Evolutionary conservation across 2,888 invertebrate genomes (phyloP).

Genomic region (Auanema sp.): DNA sequence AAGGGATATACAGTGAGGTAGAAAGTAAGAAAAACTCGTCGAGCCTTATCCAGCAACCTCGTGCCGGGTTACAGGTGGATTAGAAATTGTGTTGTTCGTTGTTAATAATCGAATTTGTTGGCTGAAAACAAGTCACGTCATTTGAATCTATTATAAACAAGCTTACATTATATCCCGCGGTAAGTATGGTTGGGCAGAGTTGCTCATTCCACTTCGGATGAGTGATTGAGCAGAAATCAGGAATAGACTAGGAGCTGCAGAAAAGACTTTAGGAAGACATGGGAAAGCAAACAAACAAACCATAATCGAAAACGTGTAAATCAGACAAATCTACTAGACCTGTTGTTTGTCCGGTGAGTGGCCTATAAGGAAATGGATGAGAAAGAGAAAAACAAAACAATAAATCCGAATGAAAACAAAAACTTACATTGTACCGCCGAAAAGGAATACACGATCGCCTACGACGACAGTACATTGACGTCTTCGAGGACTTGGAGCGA

Average conservation of each 20-base stretch:
- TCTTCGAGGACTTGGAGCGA: slow-evolving; percentile 66
- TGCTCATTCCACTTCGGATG: neutral
- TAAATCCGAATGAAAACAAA: slow-evolving; percentile 7
- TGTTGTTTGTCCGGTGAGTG: slow-evolving; percentile 6
- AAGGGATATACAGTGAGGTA: too few species aligned
- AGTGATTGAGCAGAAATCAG: neutral
- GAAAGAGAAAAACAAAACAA: neutral
- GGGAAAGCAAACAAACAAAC: slow-evolving; percentile 18
- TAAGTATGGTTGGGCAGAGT: neutral
- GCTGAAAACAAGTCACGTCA: too few species aligned
- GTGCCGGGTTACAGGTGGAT: too few species aligned
- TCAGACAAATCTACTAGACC: slow-evolving; percentile 54
- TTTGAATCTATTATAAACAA: neutral
- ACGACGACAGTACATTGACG: slow-evolving; percentile 80
- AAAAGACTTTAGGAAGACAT: neutral
- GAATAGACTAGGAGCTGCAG: neutral
- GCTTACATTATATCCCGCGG: neutral
- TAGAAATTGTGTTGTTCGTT: too few species aligned
- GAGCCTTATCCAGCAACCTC: too few species aligned
- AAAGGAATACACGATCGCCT: slow-evolving; percentile 77
- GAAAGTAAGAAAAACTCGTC: too few species aligned
- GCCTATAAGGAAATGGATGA: slow-evolving; percentile 7
- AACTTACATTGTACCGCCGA: slow-evolving; percentile 84
- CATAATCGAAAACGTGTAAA: slow-evolving; percentile 56
- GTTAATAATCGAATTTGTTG: too few species aligned